Conservation (phyloP, 2,113 vertebrate species). For the Apus apus region DNA sequence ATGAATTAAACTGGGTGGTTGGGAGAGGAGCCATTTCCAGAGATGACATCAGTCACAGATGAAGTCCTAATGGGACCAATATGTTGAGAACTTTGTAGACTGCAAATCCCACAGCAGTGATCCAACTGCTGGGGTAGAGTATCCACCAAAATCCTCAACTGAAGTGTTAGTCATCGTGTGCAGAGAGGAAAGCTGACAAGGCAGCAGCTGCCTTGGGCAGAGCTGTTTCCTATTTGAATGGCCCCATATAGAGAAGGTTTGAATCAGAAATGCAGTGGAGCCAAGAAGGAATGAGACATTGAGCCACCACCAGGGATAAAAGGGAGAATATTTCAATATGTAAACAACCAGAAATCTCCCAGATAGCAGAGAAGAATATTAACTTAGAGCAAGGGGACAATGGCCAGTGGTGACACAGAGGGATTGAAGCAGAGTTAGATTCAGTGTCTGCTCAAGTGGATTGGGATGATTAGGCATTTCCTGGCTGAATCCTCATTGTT, state of each 20-base stretch:
- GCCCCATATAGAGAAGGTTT: neutral
- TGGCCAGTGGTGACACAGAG: neutral
- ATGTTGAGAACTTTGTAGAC: neutral
- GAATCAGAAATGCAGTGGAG: constrained; percentile 10
- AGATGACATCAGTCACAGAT: neutral
- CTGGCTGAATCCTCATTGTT: neutral
- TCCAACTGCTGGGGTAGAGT: neutral
- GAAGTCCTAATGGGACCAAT: neutral
- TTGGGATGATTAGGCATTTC: constrained; percentile 5
- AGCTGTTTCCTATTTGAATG: neutral
- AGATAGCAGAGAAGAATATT: neutral
- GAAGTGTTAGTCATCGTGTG: neutral
- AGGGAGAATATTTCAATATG: neutral
- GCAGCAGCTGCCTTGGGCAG: neutral
- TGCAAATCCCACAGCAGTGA: neutral
- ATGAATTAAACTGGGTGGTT: neutral
- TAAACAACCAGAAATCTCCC: neutral
- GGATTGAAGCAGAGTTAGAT: neutral
- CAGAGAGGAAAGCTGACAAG: neutral
- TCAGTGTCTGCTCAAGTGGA: neutral
- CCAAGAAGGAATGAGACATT: constrained; percentile 38
- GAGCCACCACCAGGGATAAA: constrained; percentile 7
- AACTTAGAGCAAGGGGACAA: neutral
- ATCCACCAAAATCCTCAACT: neutral
- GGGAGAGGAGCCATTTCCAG: neutral